Conservation (phyloP, 2,888 invertebrate genomes). For the Ceratothoa steindachneri region DNA sequence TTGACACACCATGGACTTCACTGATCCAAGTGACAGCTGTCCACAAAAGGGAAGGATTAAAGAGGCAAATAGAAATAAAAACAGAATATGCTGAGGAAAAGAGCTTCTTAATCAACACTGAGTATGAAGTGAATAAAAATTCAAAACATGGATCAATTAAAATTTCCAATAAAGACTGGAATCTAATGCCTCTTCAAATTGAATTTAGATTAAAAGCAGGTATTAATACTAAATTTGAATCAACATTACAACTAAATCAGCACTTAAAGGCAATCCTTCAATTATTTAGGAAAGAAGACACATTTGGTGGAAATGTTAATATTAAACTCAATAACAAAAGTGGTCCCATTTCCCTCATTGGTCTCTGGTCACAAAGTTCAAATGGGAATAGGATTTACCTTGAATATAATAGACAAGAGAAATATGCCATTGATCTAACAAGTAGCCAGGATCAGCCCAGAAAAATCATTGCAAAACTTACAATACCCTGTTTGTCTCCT, state of each 20-base stretch:
- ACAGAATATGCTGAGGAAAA: not conserved
- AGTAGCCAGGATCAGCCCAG: not conserved
- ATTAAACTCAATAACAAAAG: not conserved
- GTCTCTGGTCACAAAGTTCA: not conserved
- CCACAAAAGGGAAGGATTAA: not conserved
- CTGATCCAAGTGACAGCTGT: not conserved
- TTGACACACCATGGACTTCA: slow-evolving; percentile 1
- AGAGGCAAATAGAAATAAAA: not conserved
- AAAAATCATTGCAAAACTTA: not conserved
- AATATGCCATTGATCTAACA: not conserved
- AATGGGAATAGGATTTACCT: not conserved
- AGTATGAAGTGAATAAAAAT: not conserved
- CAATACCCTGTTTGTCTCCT: not conserved
- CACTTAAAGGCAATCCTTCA: not conserved
- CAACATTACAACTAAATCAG: not conserved
- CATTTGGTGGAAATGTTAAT: not conserved
- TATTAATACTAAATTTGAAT: not conserved
- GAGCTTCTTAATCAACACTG: not conserved
- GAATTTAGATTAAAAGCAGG: not conserved
- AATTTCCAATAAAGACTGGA: not conserved
- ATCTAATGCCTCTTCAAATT: not conserved
- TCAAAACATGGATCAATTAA: not conserved
- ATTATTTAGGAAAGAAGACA: not conserved
- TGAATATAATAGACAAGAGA: not conserved
- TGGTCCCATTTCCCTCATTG: not conserved